These are phyloP conservation scores for Coccyzus lansbergi DNA, from an alignment of 2,797 vertebrate species.

Conservation along the genomic window DNA sequence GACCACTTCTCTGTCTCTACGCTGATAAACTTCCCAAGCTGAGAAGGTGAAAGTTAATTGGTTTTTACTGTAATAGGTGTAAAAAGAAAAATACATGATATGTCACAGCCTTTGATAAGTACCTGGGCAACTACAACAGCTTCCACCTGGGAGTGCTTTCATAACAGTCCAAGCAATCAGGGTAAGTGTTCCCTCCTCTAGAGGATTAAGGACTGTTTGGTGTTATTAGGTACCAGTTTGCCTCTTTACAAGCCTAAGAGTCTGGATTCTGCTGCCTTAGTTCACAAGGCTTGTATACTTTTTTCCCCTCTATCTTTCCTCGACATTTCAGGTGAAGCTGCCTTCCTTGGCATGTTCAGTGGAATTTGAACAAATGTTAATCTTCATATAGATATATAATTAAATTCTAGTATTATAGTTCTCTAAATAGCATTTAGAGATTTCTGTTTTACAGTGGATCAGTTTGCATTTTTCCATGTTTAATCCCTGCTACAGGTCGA, in stretches of 20 bases:
- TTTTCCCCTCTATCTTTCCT: not conserved
- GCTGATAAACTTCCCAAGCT: not conserved
- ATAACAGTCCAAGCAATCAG: not conserved
- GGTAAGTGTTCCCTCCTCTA: not conserved
- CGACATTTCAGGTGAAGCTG: not conserved
- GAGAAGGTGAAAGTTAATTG: not conserved
- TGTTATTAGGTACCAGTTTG: not conserved
- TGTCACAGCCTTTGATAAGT: not conserved
- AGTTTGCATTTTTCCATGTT: not conserved
- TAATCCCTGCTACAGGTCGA: not conserved
- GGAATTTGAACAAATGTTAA: not conserved
- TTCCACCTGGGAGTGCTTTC: not conserved
- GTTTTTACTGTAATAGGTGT: not conserved
- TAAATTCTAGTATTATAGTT: not conserved
- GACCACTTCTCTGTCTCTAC: not conserved
- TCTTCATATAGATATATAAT: not conserved
- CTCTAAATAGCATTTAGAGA: not conserved
- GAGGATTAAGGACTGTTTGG: not conserved
- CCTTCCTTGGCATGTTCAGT: not conserved
- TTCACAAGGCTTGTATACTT: not conserved
- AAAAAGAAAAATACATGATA: not conserved
- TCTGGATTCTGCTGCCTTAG: not conserved
- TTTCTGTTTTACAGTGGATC: not conserved
- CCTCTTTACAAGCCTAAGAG: not conserved
- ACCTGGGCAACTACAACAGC: not conserved